Percentiles rank a stretch among this genome's conserved stretches.
phyloP scores from a whole-genome alignment of 2,797 vertebrate genomes.

The Clarias pachynema region DNA sequence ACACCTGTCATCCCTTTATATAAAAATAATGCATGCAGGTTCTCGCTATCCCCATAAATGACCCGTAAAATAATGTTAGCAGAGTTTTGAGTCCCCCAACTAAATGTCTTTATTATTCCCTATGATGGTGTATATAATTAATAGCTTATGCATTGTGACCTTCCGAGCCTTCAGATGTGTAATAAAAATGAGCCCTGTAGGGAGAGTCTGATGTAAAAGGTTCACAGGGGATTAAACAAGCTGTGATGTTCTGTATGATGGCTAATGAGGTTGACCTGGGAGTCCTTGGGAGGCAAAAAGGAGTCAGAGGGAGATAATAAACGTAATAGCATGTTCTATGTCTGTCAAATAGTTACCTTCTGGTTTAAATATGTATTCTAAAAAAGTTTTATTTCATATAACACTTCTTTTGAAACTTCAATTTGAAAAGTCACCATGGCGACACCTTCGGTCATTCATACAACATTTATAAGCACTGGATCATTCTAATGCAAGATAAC shows the following conservation, averaged over 20 bases:
- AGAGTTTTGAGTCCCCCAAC: conserved; percentile 52
- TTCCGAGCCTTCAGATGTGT: conserved; percentile 62
- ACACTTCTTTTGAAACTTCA: background rate
- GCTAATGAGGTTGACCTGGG: conserved; percentile 63
- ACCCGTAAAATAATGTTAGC: conserved; percentile 63
- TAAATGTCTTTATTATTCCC: conserved; percentile 74
- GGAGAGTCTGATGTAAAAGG: conserved; percentile 62
- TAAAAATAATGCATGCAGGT: conserved; percentile 55
- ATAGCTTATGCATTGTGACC: conserved; percentile 66
- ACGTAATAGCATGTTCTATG: background rate
- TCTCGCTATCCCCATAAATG: conserved; percentile 67
- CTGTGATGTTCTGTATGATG: conserved; percentile 61
- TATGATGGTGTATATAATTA: conserved; percentile 74
- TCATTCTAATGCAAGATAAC: background rate
- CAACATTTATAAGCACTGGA: background rate
- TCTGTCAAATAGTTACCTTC: background rate
- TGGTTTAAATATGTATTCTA: background rate
- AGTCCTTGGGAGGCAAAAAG: conserved; percentile 47
- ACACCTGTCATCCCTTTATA: conserved; percentile 67
- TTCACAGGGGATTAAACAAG: conserved; percentile 69
- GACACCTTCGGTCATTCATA: background rate
- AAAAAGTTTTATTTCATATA: background rate
- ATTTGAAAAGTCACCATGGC: background rate
- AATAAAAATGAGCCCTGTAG: conserved; percentile 61
- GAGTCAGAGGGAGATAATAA: conserved; percentile 2